Base-by-base conservation (phyloP, 2,888 invertebrate genomes). In the Eristalis arbustorum region DNA sequence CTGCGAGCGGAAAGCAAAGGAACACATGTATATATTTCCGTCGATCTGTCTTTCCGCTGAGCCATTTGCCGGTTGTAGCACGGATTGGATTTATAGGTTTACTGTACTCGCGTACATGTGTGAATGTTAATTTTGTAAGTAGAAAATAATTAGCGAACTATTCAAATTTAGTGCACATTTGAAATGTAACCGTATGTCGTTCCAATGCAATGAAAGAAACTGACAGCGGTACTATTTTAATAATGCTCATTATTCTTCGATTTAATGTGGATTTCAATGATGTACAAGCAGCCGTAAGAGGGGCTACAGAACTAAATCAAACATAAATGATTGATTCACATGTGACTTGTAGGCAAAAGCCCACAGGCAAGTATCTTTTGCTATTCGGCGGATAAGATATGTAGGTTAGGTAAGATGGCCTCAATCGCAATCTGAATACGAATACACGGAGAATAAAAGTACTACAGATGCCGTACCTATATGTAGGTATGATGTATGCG, bases 81-180 rank as follows among this genome's bases (percentile, higher is more conserved):
- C 42, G n/a, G 42, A 42, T 31, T 31, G n/a, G 42, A 42, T 31
- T 31, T 31, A 31, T 62, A n/a, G 25, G 13, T 73, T 18, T 37
- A 11, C 13, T 22, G 23, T 63, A 57, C 31, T 68, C 22, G 63
- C 49, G n/a, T 42, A 18, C 67, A 28, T 61, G 59, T 76, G 80
- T 56, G 59, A 75, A 59, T 74, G n/a, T 59, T 59, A 69, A 69
- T 56, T 63, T 14, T 69, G 63, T 62, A 57, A 84, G 84, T 81
- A 63, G 68, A 80, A 73, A 85, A 85, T 85, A 85, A 85, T 85
- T 85, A 81, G 84, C 76, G 72, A 76, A 63, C 62, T 84, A 72
- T 76, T 84, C 49, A 64, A 84, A 81, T 68, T 56, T 68, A 67
- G 62, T 57, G 63, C 74, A 42, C 84, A 62, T 61, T 62, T 67